Evolutionary conservation across 2,797 vertebrate species (phyloP).

Genomic region (Leucoraja ocellata): DNA sequence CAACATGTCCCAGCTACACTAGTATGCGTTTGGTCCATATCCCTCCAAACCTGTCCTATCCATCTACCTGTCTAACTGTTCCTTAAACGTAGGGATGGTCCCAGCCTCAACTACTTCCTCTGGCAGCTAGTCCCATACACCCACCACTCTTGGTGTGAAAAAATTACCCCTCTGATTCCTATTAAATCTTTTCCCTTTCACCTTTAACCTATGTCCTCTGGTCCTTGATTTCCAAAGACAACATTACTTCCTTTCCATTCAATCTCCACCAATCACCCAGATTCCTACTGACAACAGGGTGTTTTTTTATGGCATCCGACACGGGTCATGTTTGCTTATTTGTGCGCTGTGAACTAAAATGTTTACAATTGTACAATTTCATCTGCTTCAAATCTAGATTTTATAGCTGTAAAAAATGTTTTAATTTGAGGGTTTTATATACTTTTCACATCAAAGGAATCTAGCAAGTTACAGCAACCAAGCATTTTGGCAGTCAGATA

Average conservation of each 20-base stretch:
- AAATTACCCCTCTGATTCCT: too few species aligned
- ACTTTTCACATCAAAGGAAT: constrained; percentile 18
- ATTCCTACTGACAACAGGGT: not conserved
- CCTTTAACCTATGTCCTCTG: too few species aligned
- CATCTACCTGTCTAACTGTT: too few species aligned
- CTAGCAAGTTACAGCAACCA: not conserved
- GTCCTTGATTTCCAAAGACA: not conserved
- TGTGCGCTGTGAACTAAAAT: not conserved
- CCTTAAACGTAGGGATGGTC: too few species aligned
- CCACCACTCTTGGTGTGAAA: too few species aligned
- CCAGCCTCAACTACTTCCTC: too few species aligned
- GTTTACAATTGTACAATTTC: not conserved
- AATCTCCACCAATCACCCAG: too few species aligned
- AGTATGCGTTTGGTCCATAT: too few species aligned
- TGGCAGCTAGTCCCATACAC: too few species aligned
- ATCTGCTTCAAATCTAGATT: not conserved
- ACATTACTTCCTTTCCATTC: not conserved
- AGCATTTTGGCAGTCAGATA: not conserved
- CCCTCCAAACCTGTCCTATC: too few species aligned
- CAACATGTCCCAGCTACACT: too few species aligned
- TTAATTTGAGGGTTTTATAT: not conserved
- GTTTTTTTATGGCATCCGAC: not conserved
- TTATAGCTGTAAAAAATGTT: not conserved
- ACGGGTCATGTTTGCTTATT: not conserved
- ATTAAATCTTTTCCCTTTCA: too few species aligned